Evolutionary conservation across 2,888 invertebrate genomes (phyloP), one percentile per base, ranked within the genome.

Genomic region (Pristionchus mayeri): DNA sequence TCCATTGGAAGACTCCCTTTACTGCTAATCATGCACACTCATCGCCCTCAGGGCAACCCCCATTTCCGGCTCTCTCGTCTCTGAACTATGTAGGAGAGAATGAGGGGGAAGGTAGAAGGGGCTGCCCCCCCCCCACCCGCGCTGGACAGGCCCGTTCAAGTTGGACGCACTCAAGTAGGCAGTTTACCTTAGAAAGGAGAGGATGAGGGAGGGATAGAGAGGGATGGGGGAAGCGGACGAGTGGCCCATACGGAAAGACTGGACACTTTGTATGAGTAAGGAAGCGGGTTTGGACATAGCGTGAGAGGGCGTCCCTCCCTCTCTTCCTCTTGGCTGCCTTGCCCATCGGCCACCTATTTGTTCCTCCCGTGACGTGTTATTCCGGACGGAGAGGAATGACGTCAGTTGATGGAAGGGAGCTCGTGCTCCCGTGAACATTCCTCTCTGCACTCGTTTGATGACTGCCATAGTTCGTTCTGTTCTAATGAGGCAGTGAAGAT

Each of bases 231-330:
- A n/a, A 71, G 37, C 13, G 40, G 75, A 75, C n/a, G n/a, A n/a
- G n/a, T n/a, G n/a, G n/a, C n/a, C n/a, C 44, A 75, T 40, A 75
- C 75, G 52, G 78, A 34, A 78, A 78, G 78, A 76, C 48, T 44
- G 76, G 78, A 78, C 48, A 52, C 48, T 67, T 67, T 67, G 67
- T 67, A 67, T 67, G 67, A 67, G 67, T 67, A 67, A 67, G 40
- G 67, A 67, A 67, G 67, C 67, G 67, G 67, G 67, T 67, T 67
- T 67, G 67, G 37, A 67, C 67, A 67, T 67, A 37, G 67, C 67
- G 67, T 67, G 67, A 67, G 67, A 54, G 60, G 60, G 60, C 27
- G 44, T 44, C 27, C 60, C 30, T 54, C 30, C 60, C 60, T 60
- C 60, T 30, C 60, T 60, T 60, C 60, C 60, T n/a, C n/a, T n/a